Evolutionary conservation across 2,113 vertebrate genomes (phyloP), one percentile per base, ranked within the genome.

Genomic region (Pungitius pungitius): DNA sequence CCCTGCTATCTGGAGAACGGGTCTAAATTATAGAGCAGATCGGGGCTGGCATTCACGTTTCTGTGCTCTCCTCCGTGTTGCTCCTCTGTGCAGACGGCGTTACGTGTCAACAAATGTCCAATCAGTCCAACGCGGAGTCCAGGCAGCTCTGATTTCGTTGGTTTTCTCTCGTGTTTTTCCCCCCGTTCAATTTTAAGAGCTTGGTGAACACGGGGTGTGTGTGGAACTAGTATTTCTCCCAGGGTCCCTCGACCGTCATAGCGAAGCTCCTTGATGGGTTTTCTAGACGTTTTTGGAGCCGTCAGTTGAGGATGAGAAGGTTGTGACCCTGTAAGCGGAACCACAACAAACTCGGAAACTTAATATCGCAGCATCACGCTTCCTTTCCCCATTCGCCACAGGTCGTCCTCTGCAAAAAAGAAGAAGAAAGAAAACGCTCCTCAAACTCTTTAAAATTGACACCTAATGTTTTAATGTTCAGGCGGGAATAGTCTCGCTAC

Each of bases 1-100:
- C 71, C 43, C 43, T 40, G 39, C 74, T 75, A 67, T 74, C 68
- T 63, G 54, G 26, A 77, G 52, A 73, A 80, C 52, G 57, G 75
- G 67, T 69, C 70, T 60, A 76, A 72, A 81, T 78, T 69, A 72
- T 65, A 73, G 56, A 30, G 71, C 49, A 52, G 73, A 79, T 87
- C 56, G 54, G 65, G 72, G 72, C 58, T 70, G 63, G 70, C 49
- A 62, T 67, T 63, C 35, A 17, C 45, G 22, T 69, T 11, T 4
- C 75, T 66, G 45, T n/a, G n/a, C n/a, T n/a, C n/a, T n/a, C 40
- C 55, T 62, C 39, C 47, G n/a, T 39, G 27, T 26, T 75, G 11
- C 26, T n/a, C n/a, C 56, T n/a, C 33, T 56, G 7, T 27, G 22
- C 64, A 73, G 18, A 57, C 4, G 11, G 18, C 27, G n/a, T n/a